Percentiles rank a stretch among this genome's conserved stretches.
Evolutionary conservation across 2,113 vertebrate genomes (phyloP).

Genomic region (Isichthys henryi): DNA sequence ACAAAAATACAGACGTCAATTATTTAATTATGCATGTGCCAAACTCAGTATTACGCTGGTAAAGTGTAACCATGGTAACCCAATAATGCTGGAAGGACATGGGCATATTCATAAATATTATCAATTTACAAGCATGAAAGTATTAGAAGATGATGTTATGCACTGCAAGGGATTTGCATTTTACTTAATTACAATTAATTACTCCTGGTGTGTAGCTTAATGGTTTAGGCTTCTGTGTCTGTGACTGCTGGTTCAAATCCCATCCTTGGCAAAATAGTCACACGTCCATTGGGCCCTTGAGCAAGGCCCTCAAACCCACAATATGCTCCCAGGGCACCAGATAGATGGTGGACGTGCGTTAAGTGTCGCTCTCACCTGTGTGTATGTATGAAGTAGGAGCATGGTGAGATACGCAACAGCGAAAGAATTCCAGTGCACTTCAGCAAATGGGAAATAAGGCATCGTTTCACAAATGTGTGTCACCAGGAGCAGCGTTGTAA

Average conservation of each 20-base stretch:
- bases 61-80: neutral
- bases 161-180: neutral
- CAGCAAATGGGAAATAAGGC: neutral
- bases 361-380: neutral
- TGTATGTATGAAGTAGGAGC: neutral
- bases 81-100: neutral
- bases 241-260: neutral
- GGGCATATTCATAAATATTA: slow-evolving; percentile 8
- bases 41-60: neutral
- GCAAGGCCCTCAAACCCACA: neutral
- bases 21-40: slow-evolving; percentile 5
- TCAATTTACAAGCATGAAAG: neutral
- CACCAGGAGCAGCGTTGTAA: neutral
- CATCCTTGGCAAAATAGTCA: neutral
- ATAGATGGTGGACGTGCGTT: neutral
- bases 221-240: neutral
- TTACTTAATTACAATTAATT: slow-evolving; percentile 12
- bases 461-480: neutral
- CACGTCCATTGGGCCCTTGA: neutral
- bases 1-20: neutral
- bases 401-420: neutral
- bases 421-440: neutral
- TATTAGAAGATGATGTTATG: slow-evolving; percentile 13
- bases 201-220: neutral
- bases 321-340: neutral